Conservation (phyloP, 2,113 vertebrate genomes). For the Tapirus terrestris region DNA sequence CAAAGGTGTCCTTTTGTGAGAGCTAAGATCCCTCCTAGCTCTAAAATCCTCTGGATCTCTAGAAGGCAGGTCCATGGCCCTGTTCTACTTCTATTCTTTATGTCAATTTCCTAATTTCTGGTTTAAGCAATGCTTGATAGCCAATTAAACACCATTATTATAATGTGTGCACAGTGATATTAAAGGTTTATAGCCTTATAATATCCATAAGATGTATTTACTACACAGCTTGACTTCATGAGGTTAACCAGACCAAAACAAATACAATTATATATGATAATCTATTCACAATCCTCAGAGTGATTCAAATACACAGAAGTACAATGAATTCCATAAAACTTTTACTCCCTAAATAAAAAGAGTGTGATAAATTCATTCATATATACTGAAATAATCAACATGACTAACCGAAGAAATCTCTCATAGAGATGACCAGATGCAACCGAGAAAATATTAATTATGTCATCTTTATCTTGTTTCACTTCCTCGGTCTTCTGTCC, state of each 20-base stretch:
- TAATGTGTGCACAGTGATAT: neutral
- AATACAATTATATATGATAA: neutral
- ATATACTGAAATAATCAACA: slow-evolving; percentile 33
- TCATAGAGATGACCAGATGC: slow-evolving; percentile 98
- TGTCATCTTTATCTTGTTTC: slow-evolving; percentile 95
- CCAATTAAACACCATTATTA: neutral
- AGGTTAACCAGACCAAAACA: neutral
- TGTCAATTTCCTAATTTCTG: neutral
- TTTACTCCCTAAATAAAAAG: neutral
- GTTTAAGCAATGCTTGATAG: neutral
- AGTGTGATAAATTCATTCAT: neutral
- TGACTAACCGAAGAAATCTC: slow-evolving; percentile 95
- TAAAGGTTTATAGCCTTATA: neutral
- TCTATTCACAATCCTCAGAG: neutral
- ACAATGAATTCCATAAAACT: neutral
- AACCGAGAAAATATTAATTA: slow-evolving; percentile 98
- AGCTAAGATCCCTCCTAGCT: neutral
- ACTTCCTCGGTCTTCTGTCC: slow-evolving; percentile 92
- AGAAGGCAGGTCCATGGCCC: neutral
- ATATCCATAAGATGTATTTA: neutral
- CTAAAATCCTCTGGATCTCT: neutral
- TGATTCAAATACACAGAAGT: neutral
- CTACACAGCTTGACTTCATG: neutral
- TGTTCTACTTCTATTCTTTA: neutral
- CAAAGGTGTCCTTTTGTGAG: neutral